Evolutionary conservation across 2,888 invertebrate genomes (phyloP).

Genomic region (Nyleta sp.): DNA sequence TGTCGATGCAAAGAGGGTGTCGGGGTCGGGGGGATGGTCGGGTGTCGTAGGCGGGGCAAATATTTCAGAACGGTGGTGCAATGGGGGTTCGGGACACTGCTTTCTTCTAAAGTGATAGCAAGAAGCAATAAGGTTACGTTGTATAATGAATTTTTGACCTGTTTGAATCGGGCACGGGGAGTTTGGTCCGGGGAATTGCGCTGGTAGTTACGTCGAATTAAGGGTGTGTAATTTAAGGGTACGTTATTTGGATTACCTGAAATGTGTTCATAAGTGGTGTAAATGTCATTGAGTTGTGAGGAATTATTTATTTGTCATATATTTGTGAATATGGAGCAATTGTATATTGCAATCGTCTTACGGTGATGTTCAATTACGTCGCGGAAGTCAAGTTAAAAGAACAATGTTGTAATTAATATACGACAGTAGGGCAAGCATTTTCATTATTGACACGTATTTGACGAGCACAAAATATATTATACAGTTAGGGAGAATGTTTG

Average conservation of each 20-base stretch:
- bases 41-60: too few relatives aligned
- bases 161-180: constrained; percentile 11
- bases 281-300: constrained; percentile 48
- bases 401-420: constrained; percentile 38
- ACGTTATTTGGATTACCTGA: constrained; percentile 46
- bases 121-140: constrained; percentile 52
- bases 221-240: constrained; percentile 30
- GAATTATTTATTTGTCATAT: constrained; percentile 47
- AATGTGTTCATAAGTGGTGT: constrained; percentile 56
- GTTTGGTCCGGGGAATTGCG: constrained; percentile 17
- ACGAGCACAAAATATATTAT: constrained; percentile 40
- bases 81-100: constrained; percentile 47
- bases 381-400: constrained; percentile 23
- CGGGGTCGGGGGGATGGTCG: too few relatives aligned
- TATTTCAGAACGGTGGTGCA: neutral
- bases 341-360: constrained; percentile 44
- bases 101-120: constrained; percentile 50
- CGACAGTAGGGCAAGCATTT: constrained; percentile 17
- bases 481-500: constrained; percentile 23
- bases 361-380: constrained; percentile 38
- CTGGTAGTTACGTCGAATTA: constrained; percentile 16
- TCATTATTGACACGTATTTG: constrained; percentile 44
- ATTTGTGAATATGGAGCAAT: constrained; percentile 41
- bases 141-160: constrained; percentile 13
- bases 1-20: neutral